These are phyloP conservation scores for Fissipunctia ypsillon DNA, from an alignment of 2,888 invertebrate species.

Conservation along the genomic window DNA sequence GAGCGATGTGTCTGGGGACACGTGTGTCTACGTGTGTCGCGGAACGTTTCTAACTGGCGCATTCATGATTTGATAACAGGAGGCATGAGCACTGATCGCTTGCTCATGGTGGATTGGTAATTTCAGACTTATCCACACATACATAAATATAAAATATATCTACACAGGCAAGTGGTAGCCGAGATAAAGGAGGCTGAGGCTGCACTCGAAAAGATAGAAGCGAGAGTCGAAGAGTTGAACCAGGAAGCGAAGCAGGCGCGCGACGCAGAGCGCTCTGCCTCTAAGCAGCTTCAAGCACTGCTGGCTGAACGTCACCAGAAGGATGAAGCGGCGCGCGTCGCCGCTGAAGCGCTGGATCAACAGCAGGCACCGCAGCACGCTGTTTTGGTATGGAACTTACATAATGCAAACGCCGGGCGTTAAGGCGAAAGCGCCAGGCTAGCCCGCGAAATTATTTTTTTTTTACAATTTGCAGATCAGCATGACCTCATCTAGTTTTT, in stretches of 20 bases:
- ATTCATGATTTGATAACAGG: background rate
- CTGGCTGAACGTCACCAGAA: conserved; percentile 75
- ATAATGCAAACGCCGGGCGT: background rate
- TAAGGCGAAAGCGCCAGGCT: background rate
- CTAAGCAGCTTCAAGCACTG: conserved; percentile 77
- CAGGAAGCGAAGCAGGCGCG: conserved; percentile 78
- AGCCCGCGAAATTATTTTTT: background rate
- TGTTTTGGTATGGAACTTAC: conserved; percentile 73
- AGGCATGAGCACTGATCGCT: no score
- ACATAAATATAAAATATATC: background rate
- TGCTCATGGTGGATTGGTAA: background rate
- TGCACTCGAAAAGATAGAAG: conserved; percentile 73
- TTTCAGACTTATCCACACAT: background rate
- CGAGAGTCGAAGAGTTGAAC: conserved; percentile 77
- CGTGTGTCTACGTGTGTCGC: no score
- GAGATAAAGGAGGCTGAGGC: conserved; percentile 82
- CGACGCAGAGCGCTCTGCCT: conserved; percentile 78
- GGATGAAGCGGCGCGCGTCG: conserved; percentile 76
- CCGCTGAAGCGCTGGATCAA: conserved; percentile 75
- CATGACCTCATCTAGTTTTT: background rate
- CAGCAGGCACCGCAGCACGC: conserved; percentile 79
- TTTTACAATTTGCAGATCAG: background rate
- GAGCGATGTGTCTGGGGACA: no score
- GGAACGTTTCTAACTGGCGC: background rate
- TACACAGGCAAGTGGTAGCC: conserved; percentile 74